A percentile compares a stretch with the other conserved stretches of the same genome.
Evolutionary conservation across 2,888 invertebrate genomes (phyloP).

Genomic region (Agrenia bidenticulata): DNA sequence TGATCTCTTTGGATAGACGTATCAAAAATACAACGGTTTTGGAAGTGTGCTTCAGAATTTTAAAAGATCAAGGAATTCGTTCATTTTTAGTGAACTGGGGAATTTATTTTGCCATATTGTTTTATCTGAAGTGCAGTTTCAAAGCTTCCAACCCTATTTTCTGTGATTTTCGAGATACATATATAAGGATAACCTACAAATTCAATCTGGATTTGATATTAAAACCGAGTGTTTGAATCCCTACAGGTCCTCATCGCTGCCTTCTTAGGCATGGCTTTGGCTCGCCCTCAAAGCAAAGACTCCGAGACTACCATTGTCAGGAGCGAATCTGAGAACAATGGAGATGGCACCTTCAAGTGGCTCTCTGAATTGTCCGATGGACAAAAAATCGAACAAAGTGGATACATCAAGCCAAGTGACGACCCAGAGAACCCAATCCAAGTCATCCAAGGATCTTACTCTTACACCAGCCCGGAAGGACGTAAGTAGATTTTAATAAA

Average conservation of each 20-base stretch:
- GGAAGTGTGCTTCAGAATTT: too few relatives aligned
- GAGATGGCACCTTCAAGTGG: conserved; percentile 48
- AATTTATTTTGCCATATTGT: too few relatives aligned
- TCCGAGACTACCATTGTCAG: conserved; percentile 34
- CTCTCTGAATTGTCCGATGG: conserved; percentile 43
- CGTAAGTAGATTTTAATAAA: not conserved
- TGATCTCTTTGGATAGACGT: too few relatives aligned
- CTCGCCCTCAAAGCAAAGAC: conserved; percentile 36
- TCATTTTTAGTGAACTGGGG: too few relatives aligned
- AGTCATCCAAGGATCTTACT: conserved; percentile 50
- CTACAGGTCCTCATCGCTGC: conserved; percentile 38
- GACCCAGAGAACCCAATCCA: conserved; percentile 47
- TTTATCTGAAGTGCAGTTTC: too few relatives aligned
- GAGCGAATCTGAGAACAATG: conserved; percentile 47
- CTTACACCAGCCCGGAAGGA: conserved; percentile 35
- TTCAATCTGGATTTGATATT: not conserved
- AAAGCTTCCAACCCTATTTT: too few relatives aligned
- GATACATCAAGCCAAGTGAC: conserved; percentile 46
- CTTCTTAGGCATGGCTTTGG: conserved; percentile 39
- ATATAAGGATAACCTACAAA: too few relatives aligned
- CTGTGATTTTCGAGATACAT: conserved; percentile 7
- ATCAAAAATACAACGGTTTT: too few relatives aligned
- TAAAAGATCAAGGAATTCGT: too few relatives aligned
- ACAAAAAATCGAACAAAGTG: conserved; percentile 30
- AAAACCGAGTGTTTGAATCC: conserved; percentile 16